Evolutionary conservation across 2,888 invertebrate genomes (phyloP).

Genomic region (Auanema sp.): DNA sequence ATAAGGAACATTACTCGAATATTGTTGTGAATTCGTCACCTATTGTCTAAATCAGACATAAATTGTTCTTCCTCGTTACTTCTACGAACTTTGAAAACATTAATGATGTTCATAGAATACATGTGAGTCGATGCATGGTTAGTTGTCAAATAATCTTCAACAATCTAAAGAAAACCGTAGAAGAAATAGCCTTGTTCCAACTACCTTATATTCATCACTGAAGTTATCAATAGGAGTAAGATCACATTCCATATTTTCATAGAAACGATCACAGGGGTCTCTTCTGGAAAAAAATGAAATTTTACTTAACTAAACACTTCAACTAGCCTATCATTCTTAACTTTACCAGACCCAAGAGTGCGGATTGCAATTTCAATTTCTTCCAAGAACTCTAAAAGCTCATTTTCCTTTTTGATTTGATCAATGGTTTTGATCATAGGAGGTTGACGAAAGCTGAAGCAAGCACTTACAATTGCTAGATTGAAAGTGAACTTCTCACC

Average conservation of each 20-base stretch:
- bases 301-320: neutral
- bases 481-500: no score
- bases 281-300: constrained; percentile 32
- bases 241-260: constrained; percentile 81
- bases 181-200: constrained; percentile 4
- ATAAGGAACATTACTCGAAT: constrained; percentile 23
- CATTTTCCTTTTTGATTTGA: constrained; percentile 66
- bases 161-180: constrained; percentile 65
- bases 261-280: constrained; percentile 81
- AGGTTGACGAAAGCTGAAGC: constrained; percentile 67
- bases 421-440: constrained; percentile 66
- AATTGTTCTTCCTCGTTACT: constrained; percentile 64
- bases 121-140: constrained; percentile 68
- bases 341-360: constrained; percentile 53
- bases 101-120: constrained; percentile 66
- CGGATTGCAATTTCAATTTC: constrained; percentile 68
- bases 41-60: constrained; percentile 65
- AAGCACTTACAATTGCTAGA: no score
- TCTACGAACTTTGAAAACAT: constrained; percentile 65
- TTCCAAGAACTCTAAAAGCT: constrained; percentile 67
- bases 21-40: constrained; percentile 48
- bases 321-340: constrained; percentile 14
- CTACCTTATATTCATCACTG: constrained; percentile 65
- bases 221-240: constrained; percentile 70
- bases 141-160: constrained; percentile 66